Evolutionary conservation across 2,113 vertebrate genomes (phyloP).

Genomic region (Laticauda colubrina): DNA sequence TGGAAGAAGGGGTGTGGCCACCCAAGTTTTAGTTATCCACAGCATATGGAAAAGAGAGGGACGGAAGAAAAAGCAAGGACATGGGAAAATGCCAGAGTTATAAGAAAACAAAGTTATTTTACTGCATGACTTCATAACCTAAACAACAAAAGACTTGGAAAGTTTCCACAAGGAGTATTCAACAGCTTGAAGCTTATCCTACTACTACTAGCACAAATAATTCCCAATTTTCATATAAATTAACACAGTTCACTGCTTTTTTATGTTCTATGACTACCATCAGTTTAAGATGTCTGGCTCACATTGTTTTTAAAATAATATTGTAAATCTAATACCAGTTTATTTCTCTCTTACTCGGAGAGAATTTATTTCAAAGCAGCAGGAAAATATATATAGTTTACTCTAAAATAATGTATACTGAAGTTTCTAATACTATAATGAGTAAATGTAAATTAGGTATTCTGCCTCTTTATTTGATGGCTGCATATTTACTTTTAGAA

Average conservation of each 20-base stretch:
- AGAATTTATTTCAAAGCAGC: neutral
- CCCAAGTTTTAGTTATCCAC: neutral
- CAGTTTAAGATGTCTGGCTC: neutral
- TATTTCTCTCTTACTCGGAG: neutral
- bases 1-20: neutral
- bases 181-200: neutral
- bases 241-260: neutral
- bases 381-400: neutral
- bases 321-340: neutral
- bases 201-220: neutral
- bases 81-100: neutral
- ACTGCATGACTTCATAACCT: constrained; percentile 1
- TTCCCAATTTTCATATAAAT: neutral
- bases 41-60: neutral
- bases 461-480: neutral
- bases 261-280: neutral
- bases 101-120: neutral
- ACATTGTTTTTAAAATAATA: neutral
- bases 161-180: neutral
- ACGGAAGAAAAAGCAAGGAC: neutral
- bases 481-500: neutral
- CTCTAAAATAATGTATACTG: neutral
- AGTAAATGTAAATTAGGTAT: neutral
- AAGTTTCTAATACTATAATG: neutral
- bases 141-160: neutral